phyloP scores from a whole-genome alignment of 53 echinoderm and acorn worm genomes.

The Pentamera pediparva region DNA sequence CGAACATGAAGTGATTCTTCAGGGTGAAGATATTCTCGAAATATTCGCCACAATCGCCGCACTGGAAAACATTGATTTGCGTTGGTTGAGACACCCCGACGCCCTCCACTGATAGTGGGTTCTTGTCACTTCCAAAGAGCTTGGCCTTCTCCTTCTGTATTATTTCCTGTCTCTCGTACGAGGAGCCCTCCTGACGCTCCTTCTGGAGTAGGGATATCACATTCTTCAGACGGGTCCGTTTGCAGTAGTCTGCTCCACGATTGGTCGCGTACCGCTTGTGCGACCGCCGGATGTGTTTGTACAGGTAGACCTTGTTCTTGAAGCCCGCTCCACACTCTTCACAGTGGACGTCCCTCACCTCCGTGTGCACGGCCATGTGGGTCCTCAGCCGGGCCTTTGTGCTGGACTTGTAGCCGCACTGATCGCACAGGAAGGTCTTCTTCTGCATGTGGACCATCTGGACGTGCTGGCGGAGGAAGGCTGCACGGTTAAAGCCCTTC shows the following conservation, averaged over 20 bases:
- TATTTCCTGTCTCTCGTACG: slow-evolving; percentile 22
- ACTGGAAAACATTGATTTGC: slow-evolving; percentile 26
- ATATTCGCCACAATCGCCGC: slow-evolving; percentile 28
- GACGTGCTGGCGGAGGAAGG: slow-evolving; percentile 21
- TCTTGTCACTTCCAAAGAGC: slow-evolving; percentile 9
- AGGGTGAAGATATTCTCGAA: slow-evolving; percentile 7
- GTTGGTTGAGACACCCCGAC: neutral
- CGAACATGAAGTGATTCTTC: slow-evolving; percentile 13
- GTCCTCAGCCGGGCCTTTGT: slow-evolving; percentile 25
- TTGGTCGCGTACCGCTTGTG: slow-evolving; percentile 28
- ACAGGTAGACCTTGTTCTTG: slow-evolving; percentile 27
- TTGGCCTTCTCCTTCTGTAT: slow-evolving; percentile 26
- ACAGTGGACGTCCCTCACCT: slow-evolving; percentile 12
- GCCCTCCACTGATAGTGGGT: slow-evolving; percentile 5
- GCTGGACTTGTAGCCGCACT: slow-evolving; percentile 24
- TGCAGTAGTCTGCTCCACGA: slow-evolving; percentile 19
- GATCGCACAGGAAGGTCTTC: slow-evolving; percentile 24
- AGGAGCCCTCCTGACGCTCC: slow-evolving; percentile 24
- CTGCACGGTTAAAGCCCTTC: slow-evolving; percentile 26
- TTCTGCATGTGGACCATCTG: slow-evolving; percentile 3
- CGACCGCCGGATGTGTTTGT: slow-evolving; percentile 25
- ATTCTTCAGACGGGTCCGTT: slow-evolving; percentile 24
- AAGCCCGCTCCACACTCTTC: slow-evolving; percentile 31
- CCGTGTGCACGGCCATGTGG: slow-evolving; percentile 34
- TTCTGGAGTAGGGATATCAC: slow-evolving; percentile 20